phyloP scores from a whole-genome alignment of 2,113 vertebrate species.

The Aptenodytes patagonicus region DNA sequence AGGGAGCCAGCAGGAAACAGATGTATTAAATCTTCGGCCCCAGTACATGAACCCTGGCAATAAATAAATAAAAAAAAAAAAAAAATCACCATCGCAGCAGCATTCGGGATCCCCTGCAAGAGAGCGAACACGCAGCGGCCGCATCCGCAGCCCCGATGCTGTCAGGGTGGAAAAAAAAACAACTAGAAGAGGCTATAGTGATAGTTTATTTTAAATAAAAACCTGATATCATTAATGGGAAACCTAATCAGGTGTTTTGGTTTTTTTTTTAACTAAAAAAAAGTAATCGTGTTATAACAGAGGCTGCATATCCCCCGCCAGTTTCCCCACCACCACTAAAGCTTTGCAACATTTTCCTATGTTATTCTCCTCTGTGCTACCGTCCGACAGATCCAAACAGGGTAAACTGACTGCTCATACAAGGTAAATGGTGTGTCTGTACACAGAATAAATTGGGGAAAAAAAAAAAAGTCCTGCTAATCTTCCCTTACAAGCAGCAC shows the following conservation, averaged over 20 bases:
- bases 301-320: not conserved
- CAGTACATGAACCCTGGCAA: not conserved
- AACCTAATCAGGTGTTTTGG: not conserved
- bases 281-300: not conserved
- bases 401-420: rapidly evolving
- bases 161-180: not conserved
- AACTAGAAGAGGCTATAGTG: not conserved
- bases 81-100: not conserved
- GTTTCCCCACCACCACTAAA: not conserved
- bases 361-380: not conserved
- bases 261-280: not conserved
- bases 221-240: not conserved
- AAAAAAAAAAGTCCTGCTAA: not conserved
- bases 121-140: rapidly evolving
- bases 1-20: constrained; percentile 40
- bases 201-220: not conserved
- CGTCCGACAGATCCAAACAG: not conserved
- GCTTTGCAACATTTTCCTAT: not conserved
- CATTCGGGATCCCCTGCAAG: not conserved
- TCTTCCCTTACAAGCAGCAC: not conserved
- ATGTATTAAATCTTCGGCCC: constrained; percentile 3
- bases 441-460: rapidly evolving
- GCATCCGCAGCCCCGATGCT: too few relatives aligned
- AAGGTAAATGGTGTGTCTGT: not conserved
- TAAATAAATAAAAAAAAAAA: not conserved